phyloP scores from a whole-genome alignment of 2,888 invertebrate genomes.

The Microctonus brassicae region DNA sequence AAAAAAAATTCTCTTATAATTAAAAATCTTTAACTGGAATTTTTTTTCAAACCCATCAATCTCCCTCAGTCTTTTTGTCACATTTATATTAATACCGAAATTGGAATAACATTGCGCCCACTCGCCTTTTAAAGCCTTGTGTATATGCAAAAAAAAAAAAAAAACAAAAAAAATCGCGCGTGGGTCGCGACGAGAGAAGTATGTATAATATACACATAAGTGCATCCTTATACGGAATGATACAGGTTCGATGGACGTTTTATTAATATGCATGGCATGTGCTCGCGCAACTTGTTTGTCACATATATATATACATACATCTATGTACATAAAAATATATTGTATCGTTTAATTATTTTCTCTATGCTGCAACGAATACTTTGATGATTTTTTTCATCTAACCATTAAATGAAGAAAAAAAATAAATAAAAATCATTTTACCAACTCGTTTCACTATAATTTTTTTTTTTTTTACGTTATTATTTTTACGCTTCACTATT shows the following conservation, averaged over 20 bases:
- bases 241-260: slow-evolving; percentile 31
- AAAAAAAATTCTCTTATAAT: not conserved
- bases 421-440: not conserved
- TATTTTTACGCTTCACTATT: too few relatives aligned
- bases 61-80: not conserved
- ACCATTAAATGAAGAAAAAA: not conserved
- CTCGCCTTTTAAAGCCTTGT: slow-evolving; percentile 14
- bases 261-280: slow-evolving; percentile 22
- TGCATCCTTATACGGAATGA: slow-evolving; percentile 31
- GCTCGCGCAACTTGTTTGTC: slow-evolving; percentile 6
- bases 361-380: not conserved
- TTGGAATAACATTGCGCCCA: slow-evolving; percentile 15
- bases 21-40: not conserved
- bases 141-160: too few relatives aligned
- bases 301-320: not conserved
- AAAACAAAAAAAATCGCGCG: slow-evolving; percentile 6
- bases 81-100: slow-evolving; percentile 15
- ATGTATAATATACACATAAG: not conserved
- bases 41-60: not conserved
- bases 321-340: not conserved
- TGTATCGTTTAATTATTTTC: not conserved
- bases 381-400: not conserved
- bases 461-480: not conserved
- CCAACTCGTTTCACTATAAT: not conserved
- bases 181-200: slow-evolving; percentile 15